Percentiles rank a stretch among this genome's conserved stretches.
These are phyloP conservation scores for Brassicogethes aeneus DNA, from an alignment of 2,888 invertebrate species.

Conservation along the genomic window DNA sequence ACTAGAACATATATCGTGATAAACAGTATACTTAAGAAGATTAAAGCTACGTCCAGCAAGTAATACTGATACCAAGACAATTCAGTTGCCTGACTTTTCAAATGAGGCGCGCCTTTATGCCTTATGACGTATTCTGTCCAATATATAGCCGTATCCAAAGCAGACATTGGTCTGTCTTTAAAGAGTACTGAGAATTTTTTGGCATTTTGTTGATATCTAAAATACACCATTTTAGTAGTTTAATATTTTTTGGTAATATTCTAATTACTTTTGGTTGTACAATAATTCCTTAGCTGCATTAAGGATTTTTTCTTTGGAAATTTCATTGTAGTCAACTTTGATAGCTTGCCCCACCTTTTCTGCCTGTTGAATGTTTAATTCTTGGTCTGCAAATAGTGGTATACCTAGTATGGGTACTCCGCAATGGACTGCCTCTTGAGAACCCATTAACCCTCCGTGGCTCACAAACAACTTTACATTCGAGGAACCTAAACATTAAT, in stretches of 20 bases:
- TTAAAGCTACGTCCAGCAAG: too few species aligned
- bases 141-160: too few species aligned
- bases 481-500: too few species aligned
- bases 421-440: slow-evolving; percentile 41
- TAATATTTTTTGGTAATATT: too few species aligned
- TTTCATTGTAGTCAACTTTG: slow-evolving; percentile 27
- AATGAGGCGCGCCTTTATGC: too few species aligned
- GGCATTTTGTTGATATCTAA: slow-evolving; percentile 47
- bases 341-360: slow-evolving; percentile 44
- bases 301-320: slow-evolving; percentile 24
- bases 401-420: slow-evolving; percentile 39
- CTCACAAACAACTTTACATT: slow-evolving; percentile 43
- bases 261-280: slow-evolving; percentile 41
- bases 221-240: slow-evolving; percentile 24
- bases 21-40: too few species aligned
- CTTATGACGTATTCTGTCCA: too few species aligned
- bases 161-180: slow-evolving; percentile 49
- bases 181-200: slow-evolving; percentile 44
- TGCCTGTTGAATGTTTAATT: slow-evolving; percentile 46
- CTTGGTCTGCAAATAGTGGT: slow-evolving; percentile 37
- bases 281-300: slow-evolving; percentile 30
- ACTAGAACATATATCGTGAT: too few species aligned
- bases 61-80: too few species aligned
- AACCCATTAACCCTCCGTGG: slow-evolving; percentile 45
- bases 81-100: too few species aligned